Percentiles rank a stretch among this genome's conserved stretches.
These are phyloP conservation scores for Pecten maximus DNA, from an alignment of 2,888 invertebrate genomes.

Conservation along the genomic window DNA sequence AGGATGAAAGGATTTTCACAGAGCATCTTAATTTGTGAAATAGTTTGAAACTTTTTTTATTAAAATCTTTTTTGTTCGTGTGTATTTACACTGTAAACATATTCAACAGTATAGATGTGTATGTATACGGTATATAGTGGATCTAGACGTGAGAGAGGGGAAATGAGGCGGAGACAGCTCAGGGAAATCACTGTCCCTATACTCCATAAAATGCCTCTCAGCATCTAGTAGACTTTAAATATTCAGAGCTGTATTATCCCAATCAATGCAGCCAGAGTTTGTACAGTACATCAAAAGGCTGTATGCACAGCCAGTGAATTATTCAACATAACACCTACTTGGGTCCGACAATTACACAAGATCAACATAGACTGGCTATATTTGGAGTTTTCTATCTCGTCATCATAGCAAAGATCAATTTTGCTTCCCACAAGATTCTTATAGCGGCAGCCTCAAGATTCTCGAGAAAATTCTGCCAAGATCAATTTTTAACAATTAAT, in stretches of 20 bases:
- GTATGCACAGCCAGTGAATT: conserved; percentile 11
- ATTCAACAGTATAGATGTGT: no score
- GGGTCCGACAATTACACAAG: background rate
- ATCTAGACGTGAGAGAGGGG: background rate
- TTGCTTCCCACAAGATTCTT: background rate
- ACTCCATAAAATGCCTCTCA: background rate
- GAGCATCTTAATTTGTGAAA: no score
- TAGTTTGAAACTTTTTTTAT: no score
- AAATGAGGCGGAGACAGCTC: background rate
- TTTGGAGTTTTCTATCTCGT: background rate
- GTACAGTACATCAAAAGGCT: background rate
- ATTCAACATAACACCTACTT: background rate
- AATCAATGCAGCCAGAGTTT: conserved; percentile 31
- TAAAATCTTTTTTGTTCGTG: no score
- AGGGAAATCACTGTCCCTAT: background rate
- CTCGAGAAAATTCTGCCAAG: background rate
- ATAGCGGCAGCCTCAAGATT: background rate
- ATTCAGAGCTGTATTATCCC: background rate
- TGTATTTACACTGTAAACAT: no score
- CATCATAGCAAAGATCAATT: background rate
- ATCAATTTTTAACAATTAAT: background rate
- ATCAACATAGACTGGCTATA: background rate
- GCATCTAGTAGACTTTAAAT: background rate
- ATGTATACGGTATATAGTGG: no score
- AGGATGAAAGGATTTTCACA: no score